phyloP scores from a whole-genome alignment of 2,797 vertebrate genomes.

The Diplodus sargus region DNA sequence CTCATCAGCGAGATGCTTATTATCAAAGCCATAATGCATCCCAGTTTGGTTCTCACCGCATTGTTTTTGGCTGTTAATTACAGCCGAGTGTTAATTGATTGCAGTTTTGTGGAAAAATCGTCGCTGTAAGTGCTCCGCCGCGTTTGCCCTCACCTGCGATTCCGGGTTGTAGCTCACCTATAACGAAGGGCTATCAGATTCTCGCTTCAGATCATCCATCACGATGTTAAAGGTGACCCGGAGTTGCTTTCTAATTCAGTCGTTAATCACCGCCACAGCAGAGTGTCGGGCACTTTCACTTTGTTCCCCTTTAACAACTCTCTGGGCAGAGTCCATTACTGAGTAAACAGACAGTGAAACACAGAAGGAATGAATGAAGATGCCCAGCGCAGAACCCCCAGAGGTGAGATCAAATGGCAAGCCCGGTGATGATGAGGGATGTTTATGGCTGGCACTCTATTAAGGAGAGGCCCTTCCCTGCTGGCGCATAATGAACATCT shows the following conservation, averaged over 20 bases:
- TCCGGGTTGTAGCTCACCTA: slow-evolving; percentile 33
- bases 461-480: slow-evolving; percentile 78
- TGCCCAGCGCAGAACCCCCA: slow-evolving; percentile 70
- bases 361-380: slow-evolving; percentile 76
- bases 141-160: slow-evolving; percentile 31
- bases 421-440: slow-evolving; percentile 79
- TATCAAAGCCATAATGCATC: slow-evolving; percentile 33
- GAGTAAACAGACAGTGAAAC: slow-evolving; percentile 78
- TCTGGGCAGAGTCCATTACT: slow-evolving; percentile 81
- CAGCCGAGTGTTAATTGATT: slow-evolving; percentile 32
- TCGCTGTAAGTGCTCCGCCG: background rate
- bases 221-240: slow-evolving; percentile 77
- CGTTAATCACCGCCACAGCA: slow-evolving; percentile 77
- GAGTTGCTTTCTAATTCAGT: slow-evolving; percentile 78
- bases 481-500: slow-evolving; percentile 82
- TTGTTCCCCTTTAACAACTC: slow-evolving; percentile 73
- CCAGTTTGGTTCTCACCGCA: slow-evolving; percentile 6
- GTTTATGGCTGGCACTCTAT: slow-evolving; percentile 81
- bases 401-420: slow-evolving; percentile 80
- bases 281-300: slow-evolving; percentile 68
- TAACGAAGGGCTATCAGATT: slow-evolving; percentile 63
- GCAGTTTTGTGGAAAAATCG: slow-evolving; percentile 2
- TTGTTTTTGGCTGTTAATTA: slow-evolving; percentile 55
- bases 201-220: slow-evolving; percentile 69
- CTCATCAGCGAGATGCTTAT: slow-evolving; percentile 52